Evolutionary conservation across 1,140 invertebrate species (phyloP).

Genomic region (Hyposmocoma kahamanoa): DNA sequence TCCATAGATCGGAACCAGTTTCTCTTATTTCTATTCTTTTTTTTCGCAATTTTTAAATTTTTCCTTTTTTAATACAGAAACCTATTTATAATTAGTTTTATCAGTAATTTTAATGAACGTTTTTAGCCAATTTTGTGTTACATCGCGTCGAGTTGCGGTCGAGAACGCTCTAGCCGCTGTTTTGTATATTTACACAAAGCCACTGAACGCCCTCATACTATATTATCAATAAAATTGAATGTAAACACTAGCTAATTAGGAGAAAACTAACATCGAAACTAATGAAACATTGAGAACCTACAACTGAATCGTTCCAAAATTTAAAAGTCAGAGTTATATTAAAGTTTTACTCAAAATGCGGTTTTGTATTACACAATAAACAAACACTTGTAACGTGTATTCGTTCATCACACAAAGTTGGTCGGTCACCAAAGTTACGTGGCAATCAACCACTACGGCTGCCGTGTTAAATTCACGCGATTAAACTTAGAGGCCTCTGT

Average conservation of each 20-base stretch:
- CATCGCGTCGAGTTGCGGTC: conserved; percentile 7
- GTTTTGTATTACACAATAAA: too few relatives aligned
- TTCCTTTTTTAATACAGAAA: conserved; percentile 50
- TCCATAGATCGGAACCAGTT: conserved; percentile 30
- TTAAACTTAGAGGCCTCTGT: conserved; percentile 30
- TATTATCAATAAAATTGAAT: conserved; percentile 16
- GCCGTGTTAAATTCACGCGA: conserved; percentile 15
- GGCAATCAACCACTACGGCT: not conserved
- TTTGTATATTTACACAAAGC: conserved; percentile 2
- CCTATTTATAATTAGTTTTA: conserved; percentile 54
- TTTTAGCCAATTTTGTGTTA: conserved; percentile 35
- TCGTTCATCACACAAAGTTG: conserved; percentile 19
- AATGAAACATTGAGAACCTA: conserved; percentile 33
- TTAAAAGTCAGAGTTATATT: too few relatives aligned
- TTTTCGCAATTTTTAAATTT: conserved; percentile 41
- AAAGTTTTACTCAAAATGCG: not conserved
- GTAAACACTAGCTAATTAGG: conserved; percentile 49
- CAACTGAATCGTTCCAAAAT: not conserved
- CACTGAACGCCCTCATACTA: not conserved
- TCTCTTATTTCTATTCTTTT: conserved; percentile 37
- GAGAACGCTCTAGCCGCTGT: conserved; percentile 14
- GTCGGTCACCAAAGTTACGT: conserved; percentile 30
- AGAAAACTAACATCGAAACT: conserved; percentile 55
- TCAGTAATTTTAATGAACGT: conserved; percentile 52
- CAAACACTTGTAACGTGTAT: too few relatives aligned